Evolutionary conservation across 2,113 vertebrate species (phyloP).

Genomic region (Anarhynchus alexandrinus): DNA sequence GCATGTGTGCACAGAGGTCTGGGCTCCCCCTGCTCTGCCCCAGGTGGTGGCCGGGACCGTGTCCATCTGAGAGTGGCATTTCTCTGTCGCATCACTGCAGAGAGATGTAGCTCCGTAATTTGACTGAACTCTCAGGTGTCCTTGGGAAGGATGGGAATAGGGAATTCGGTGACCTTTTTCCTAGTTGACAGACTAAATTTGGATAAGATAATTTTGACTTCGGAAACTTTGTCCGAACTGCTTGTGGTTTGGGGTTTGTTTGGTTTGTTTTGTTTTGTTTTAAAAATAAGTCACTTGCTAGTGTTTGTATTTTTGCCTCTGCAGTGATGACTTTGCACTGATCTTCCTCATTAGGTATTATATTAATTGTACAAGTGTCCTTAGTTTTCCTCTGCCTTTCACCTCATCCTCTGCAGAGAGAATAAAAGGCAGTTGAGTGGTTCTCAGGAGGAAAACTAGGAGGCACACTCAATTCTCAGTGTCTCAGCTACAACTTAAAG

Average conservation of each 20-base stretch:
- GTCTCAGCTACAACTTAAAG: not conserved
- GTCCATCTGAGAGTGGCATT: not conserved
- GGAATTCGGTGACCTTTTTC: not conserved
- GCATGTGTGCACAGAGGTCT: not conserved
- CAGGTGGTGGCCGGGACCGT: no score
- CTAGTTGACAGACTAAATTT: not conserved
- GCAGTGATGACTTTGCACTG: not conserved
- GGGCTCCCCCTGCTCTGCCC: not conserved
- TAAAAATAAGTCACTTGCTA: not conserved
- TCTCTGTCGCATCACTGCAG: not conserved
- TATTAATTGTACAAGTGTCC: not conserved
- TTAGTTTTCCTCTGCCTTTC: not conserved
- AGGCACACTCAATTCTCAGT: not conserved
- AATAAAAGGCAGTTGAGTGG: not conserved
- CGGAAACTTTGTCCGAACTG: not conserved
- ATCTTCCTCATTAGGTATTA: not conserved
- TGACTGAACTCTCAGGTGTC: not conserved
- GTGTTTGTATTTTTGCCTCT: not conserved
- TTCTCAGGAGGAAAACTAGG: not conserved
- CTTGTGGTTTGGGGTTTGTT: not conserved
- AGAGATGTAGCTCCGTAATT: not conserved
- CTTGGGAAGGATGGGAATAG: not conserved
- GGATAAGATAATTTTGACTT: not conserved
- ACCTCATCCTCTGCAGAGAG: not conserved
- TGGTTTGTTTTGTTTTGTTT: not conserved